A percentile compares a stretch with the other conserved stretches of the same genome.
Evolutionary conservation across 2,113 vertebrate species (phyloP).

Genomic region (Rhinolophus sinicus): DNA sequence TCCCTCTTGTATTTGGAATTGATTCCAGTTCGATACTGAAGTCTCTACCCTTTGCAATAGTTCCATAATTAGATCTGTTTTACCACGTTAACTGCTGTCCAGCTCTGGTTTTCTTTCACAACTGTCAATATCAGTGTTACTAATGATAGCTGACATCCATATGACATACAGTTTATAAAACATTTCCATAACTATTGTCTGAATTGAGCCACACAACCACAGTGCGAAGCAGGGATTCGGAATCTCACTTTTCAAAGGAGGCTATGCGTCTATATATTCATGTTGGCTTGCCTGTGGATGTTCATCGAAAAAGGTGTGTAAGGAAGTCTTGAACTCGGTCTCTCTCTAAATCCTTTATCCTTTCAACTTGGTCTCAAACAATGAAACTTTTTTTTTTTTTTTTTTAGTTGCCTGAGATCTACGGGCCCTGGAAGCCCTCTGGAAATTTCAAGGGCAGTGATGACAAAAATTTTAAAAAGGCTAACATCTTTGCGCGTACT

Average conservation of each 20-base stretch:
- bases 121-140: not conserved
- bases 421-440: not conserved
- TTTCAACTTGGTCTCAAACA: not conserved
- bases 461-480: not conserved
- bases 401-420: not conserved
- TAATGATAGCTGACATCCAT: not conserved
- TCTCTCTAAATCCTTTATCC: not conserved
- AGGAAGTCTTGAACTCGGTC: not conserved
- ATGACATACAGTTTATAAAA: not conserved
- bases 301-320: not conserved
- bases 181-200: not conserved
- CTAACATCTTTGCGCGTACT: not conserved
- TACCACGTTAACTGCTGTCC: not conserved
- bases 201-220: not conserved
- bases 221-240: not conserved
- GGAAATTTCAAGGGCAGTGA: not conserved
- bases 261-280: fast-evolving
- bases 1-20: not conserved
- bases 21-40: not conserved
- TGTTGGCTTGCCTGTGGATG: not conserved
- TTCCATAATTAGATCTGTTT: not conserved
- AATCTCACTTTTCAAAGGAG: not conserved
- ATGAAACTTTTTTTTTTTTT: not conserved
- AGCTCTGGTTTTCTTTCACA: not conserved
- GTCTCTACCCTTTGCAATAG: not conserved